phyloP scores from a whole-genome alignment of 2,113 vertebrate species.

The Ciconia maguari region DNA sequence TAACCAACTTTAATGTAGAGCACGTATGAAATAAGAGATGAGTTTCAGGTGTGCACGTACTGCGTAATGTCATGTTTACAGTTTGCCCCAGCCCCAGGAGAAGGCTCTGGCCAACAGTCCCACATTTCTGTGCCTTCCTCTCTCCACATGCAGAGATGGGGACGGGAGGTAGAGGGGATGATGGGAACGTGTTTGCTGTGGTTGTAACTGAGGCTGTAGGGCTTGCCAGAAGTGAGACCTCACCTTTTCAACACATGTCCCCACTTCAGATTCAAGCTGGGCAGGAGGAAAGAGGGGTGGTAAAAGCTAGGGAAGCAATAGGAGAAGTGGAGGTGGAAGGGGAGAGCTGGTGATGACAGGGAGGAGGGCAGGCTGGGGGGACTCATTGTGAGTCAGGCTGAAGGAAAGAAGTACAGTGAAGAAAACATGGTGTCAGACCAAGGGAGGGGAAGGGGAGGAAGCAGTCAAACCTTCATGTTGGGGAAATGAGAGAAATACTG shows the following conservation, averaged over 20 bases:
- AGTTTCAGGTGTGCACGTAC: not conserved
- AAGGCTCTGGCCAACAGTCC: not conserved
- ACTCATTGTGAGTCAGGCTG: not conserved
- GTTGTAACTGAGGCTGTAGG: not conserved
- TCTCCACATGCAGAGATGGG: fast-evolving
- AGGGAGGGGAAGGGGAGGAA: not conserved
- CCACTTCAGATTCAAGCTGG: not conserved
- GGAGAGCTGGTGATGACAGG: not conserved
- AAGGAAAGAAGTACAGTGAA: not conserved
- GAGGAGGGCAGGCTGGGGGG: fast-evolving
- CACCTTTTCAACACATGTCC: fast-evolving
- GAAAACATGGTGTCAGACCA: not conserved
- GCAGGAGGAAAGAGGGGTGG: not conserved
- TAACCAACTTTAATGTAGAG: not conserved
- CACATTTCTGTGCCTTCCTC: not conserved
- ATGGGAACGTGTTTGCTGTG: not conserved
- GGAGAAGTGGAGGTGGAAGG: not conserved
- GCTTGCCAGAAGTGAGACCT: not conserved
- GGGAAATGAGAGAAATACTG: not conserved
- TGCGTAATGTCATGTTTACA: not conserved
- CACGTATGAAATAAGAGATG: not conserved
- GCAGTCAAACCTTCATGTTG: not conserved
- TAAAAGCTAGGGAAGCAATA: not conserved
- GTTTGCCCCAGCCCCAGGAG: not conserved
- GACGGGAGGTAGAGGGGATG: not conserved